Conservation (phyloP, 2,113 vertebrate species). For the Ursus arctos region DNA sequence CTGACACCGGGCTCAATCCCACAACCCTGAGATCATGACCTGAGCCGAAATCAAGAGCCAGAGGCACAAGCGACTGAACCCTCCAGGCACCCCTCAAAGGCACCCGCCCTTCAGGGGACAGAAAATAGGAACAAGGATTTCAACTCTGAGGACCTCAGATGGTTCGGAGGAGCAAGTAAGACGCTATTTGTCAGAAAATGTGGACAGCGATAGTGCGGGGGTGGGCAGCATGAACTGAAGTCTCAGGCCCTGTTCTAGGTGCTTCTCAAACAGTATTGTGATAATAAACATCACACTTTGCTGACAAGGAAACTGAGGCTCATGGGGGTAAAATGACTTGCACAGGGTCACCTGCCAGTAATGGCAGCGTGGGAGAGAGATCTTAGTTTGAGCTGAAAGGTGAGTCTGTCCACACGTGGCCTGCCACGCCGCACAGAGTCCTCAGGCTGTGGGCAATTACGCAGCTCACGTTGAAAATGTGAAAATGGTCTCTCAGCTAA, state of each 20-base stretch:
- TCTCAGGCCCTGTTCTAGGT: background rate
- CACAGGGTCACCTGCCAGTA: background rate
- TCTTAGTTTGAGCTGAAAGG: background rate
- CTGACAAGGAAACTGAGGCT: background rate
- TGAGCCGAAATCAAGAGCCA: background rate
- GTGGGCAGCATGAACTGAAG: rapidly evolving
- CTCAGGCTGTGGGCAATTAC: rapidly evolving
- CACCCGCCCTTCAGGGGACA: background rate
- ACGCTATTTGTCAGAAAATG: background rate
- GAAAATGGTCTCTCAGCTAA: background rate
- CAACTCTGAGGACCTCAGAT: background rate
- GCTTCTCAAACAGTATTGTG: too few species aligned
- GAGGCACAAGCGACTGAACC: background rate
- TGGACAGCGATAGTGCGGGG: background rate
- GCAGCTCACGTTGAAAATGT: too few species aligned
- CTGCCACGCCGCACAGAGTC: rapidly evolving
- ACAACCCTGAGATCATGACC: background rate
- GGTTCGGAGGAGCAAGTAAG: background rate
- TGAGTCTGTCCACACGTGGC: rapidly evolving
- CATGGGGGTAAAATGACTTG: background rate
- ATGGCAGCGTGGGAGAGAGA: background rate
- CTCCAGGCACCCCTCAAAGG: background rate
- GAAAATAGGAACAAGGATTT: background rate
- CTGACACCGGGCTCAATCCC: background rate
- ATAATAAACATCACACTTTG: background rate